Evolutionary conservation across 2,888 invertebrate genomes (phyloP), one percentile per base, ranked within the genome.

Genomic region (Drosophila subsilvestris): DNA sequence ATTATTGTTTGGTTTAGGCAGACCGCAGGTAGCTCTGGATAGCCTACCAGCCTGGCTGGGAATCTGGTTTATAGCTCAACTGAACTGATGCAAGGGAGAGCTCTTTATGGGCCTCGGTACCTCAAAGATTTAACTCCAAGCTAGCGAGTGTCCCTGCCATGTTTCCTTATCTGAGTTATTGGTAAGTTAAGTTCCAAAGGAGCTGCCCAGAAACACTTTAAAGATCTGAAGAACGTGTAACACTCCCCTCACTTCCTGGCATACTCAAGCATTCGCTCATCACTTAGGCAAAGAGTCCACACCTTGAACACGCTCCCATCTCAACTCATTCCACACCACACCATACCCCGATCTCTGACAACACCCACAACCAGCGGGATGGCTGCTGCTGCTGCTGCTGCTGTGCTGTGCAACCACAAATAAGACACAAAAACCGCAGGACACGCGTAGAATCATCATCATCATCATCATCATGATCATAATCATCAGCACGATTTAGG

Each of bases 371-470:
- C 25, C 82, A 76, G 83, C 78, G 62, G 83, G 72, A 27, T 66
- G 25, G 50, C 20, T 22, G 22, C 22, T 22, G 3, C 22, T 20
- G 12, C 12, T 14, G 18, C 14, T 45, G 17, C 45, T n/a, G 59
- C 43, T 60, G 44, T n/a, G 59, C 43, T 60, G 44, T 29, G 20
- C 54, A 67, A 81, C 79, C 82, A 74, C 82, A 80, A 83, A 81
- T 77, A 87, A 85, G 79, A 79, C 79, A 75, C 73, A 71, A 70
- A 75, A 84, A 65, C 79, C 78, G 72, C 88, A 76, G 73, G 75
- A 86, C 85, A 86, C 85, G 85, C 87, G 88, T 51, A 42, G 55
- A 74, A 73, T 73, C 57, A 76, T 43, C 63, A 70, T 32, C 54
- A 49, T 20, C 56, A 54, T 56, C 59, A 59, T 47, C 70, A 65